Conservation (phyloP, 2,888 invertebrate genomes). For the Cephonodes hylas region DNA sequence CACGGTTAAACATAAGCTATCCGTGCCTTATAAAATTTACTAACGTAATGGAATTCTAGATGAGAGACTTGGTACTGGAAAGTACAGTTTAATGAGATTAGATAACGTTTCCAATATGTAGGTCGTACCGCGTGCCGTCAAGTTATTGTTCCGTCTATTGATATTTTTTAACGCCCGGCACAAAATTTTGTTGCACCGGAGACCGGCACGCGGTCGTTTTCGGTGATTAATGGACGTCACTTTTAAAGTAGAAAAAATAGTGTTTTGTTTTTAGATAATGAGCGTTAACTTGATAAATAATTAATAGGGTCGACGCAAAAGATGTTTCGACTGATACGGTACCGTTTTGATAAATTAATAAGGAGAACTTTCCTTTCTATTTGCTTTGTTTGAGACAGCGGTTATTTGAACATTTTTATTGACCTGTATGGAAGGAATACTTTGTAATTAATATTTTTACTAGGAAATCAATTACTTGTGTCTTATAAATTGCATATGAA, state of each 20-base stretch:
- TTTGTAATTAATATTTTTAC: no score
- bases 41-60: no score
- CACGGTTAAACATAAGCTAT: no score
- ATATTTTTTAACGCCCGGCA: background rate
- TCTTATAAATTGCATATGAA: no score
- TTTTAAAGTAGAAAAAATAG: slow-evolving; percentile 54
- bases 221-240: slow-evolving; percentile 60
- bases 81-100: slow-evolving; percentile 1
- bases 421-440: background rate
- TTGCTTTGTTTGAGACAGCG: slow-evolving; percentile 11
- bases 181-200: background rate
- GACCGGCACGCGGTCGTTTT: slow-evolving; percentile 18
- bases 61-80: background rate
- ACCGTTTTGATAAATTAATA: slow-evolving; percentile 44
- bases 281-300: slow-evolving; percentile 67
- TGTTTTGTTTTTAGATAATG: slow-evolving; percentile 67
- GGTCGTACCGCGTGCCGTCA: background rate
- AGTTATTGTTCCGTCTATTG: background rate
- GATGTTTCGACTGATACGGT: slow-evolving; percentile 38
- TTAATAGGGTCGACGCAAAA: slow-evolving; percentile 51
- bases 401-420: background rate
- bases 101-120: background rate
- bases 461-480: no score
- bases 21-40: no score
- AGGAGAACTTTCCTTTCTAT: slow-evolving; percentile 18